These are phyloP conservation scores for Tribolium castaneum DNA, from an alignment of 1,140 invertebrate species.

Conservation along the genomic window DNA sequence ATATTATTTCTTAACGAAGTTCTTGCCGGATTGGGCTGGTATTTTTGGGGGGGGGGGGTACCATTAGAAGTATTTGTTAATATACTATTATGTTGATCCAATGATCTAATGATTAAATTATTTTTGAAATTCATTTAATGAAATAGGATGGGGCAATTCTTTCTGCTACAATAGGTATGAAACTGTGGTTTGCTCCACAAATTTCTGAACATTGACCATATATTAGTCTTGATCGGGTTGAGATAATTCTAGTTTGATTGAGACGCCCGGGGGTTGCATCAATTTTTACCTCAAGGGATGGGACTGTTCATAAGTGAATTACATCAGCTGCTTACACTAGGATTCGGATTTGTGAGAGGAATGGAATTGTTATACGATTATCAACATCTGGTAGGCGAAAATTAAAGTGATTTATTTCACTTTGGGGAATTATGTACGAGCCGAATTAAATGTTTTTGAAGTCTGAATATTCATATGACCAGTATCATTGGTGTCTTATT, in stretches of 20 bases:
- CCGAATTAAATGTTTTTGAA: slow-evolving; percentile 73
- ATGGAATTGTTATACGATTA: slow-evolving; percentile 70
- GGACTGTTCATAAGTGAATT: slow-evolving; percentile 76
- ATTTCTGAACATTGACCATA: slow-evolving; percentile 84
- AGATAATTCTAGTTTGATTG: slow-evolving; percentile 72
- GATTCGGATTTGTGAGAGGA: slow-evolving; percentile 69
- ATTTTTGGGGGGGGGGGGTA: slow-evolving; percentile 50
- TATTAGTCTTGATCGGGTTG: slow-evolving; percentile 71
- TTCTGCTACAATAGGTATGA: slow-evolving; percentile 81
- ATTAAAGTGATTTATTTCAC: slow-evolving; percentile 58
- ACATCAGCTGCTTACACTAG: slow-evolving; percentile 73
- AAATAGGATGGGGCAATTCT: slow-evolving; percentile 66
- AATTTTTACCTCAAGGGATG: slow-evolving; percentile 72
- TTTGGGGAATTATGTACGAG: slow-evolving; percentile 70
- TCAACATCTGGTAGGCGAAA: slow-evolving; percentile 75
- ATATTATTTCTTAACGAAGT: slow-evolving; percentile 68
- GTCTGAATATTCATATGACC: slow-evolving; percentile 75
- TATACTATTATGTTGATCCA: slow-evolving; percentile 66
- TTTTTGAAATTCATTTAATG: slow-evolving; percentile 68
- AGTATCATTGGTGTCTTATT: slow-evolving; percentile 77
- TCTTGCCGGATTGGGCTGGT: not conserved
- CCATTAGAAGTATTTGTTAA: slow-evolving; percentile 68
- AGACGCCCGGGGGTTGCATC: slow-evolving; percentile 75
- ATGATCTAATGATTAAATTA: slow-evolving; percentile 70
- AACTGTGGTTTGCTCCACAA: slow-evolving; percentile 80